Conservation (phyloP, 2,113 vertebrate species). For the Cromileptes altivelis region DNA sequence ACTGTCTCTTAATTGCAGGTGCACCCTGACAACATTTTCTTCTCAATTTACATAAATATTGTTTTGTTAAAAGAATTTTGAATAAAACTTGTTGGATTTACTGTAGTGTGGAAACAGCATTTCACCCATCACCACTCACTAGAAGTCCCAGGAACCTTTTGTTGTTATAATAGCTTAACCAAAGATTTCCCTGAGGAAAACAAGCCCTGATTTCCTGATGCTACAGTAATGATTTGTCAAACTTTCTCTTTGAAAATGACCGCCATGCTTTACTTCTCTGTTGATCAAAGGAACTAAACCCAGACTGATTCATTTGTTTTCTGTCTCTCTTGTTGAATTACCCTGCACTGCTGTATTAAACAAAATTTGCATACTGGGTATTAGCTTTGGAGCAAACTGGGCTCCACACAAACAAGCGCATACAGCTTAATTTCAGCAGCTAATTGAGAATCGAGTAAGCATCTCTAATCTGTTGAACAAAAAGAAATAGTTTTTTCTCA, state of each 20-base stretch:
- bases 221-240: constrained; percentile 43
- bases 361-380: constrained; percentile 76
- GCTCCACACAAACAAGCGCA: constrained; percentile 72
- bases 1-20: background rate
- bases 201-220: constrained; percentile 22
- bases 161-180: constrained; percentile 18
- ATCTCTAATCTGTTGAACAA: constrained; percentile 83
- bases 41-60: background rate
- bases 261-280: constrained; percentile 59
- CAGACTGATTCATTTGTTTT: constrained; percentile 62
- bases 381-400: constrained; percentile 75
- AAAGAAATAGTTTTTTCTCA: constrained; percentile 70
- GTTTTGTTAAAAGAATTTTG: background rate
- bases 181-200: constrained; percentile 26
- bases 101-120: background rate
- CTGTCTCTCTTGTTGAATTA: constrained; percentile 68
- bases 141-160: constrained; percentile 5
- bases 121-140: constrained; percentile 7
- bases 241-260: constrained; percentile 68
- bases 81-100: background rate
- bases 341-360: constrained; percentile 40
- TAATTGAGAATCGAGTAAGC: constrained; percentile 83
- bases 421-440: constrained; percentile 80
- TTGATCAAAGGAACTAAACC: constrained; percentile 72
- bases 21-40: background rate